A percentile compares a stretch with the other conserved stretches of the same genome.
These are phyloP conservation scores for Scolopax mira DNA, from an alignment of 2,113 vertebrate species.

Conservation along the genomic window DNA sequence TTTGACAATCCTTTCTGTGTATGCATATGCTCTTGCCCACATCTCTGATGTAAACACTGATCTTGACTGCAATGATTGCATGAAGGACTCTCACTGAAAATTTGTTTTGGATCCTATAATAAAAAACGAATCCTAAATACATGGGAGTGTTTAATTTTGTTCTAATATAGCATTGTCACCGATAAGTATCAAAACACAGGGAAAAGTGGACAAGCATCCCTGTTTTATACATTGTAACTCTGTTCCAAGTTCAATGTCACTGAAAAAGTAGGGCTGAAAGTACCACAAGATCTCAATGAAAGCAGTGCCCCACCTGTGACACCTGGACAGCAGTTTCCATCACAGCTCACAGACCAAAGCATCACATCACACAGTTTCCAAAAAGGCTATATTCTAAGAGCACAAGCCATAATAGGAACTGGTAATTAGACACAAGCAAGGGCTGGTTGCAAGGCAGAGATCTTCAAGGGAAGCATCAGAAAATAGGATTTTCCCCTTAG, in stretches of 20 bases:
- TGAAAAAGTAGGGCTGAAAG: background rate
- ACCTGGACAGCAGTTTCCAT: background rate
- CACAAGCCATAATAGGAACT: background rate
- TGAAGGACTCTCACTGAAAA: background rate
- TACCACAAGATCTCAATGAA: background rate
- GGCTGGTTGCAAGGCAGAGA: background rate
- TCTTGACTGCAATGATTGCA: background rate
- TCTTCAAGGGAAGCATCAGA: background rate
- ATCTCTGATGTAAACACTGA: background rate
- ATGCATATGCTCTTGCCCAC: accelerated
- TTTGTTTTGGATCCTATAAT: background rate
- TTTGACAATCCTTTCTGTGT: background rate
- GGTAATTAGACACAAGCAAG: background rate
- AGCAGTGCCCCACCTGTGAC: background rate
- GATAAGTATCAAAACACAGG: background rate
- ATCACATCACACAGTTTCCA: background rate
- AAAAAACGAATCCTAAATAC: background rate
- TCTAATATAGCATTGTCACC: background rate
- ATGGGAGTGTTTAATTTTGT: background rate
- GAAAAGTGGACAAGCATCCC: background rate
- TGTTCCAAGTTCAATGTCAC: background rate
- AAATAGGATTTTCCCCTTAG: background rate
- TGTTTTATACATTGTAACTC: accelerated
- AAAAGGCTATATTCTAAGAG: background rate
- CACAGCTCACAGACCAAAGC: background rate